Evolutionary conservation across 2,888 invertebrate species (phyloP).

Genomic region (Heliconius charithonia): DNA sequence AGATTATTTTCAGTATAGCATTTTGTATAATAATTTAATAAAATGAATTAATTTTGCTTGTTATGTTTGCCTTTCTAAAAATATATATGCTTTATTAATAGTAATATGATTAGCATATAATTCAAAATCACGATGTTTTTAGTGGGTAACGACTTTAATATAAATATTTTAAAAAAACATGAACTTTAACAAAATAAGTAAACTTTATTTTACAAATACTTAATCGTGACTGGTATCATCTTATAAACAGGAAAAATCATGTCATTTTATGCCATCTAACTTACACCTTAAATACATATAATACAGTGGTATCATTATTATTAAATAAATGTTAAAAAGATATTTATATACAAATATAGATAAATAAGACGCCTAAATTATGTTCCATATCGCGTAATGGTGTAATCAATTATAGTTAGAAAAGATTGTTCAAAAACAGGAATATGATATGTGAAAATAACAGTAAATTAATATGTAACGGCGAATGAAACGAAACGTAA

Average conservation of each 20-base stretch:
- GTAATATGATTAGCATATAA: too few species aligned
- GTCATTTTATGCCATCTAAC: neutral
- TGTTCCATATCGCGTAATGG: neutral
- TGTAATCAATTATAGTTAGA: neutral
- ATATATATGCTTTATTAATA: neutral
- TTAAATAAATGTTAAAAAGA: neutral
- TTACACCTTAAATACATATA: neutral
- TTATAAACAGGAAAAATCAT: neutral
- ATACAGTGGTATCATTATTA: too few species aligned
- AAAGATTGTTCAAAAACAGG: neutral
- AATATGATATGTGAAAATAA: slow-evolving; percentile 17
- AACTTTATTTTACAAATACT: neutral
- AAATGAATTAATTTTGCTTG: neutral
- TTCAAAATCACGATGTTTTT: neutral
- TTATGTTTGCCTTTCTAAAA: too few species aligned
- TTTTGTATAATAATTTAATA: neutral
- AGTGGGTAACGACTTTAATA: neutral
- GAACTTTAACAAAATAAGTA: neutral
- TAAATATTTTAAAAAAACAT: neutral
- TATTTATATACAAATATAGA: too few species aligned
- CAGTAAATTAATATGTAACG: slow-evolving; percentile 13
- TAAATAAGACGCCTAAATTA: too few species aligned
- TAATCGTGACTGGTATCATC: neutral
- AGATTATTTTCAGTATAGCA: neutral
- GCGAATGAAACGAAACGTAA: slow-evolving; percentile 33